phyloP scores from a whole-genome alignment of 2,797 vertebrate species.

The Acipenser oxyrinchus region DNA sequence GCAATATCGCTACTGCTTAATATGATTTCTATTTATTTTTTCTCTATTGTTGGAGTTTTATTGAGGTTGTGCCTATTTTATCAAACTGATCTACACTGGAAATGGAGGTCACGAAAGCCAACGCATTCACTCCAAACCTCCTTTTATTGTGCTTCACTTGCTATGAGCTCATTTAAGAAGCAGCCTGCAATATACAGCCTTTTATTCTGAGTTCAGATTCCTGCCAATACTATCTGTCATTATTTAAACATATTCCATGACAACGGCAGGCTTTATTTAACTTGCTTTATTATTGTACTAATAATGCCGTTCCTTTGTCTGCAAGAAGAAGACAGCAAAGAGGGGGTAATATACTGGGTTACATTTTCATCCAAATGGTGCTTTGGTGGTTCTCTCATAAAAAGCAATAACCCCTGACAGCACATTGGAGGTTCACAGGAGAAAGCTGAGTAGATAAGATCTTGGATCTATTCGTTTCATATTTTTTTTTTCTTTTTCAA shows the following conservation, averaged over 20 bases:
- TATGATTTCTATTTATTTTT: conserved; percentile 92
- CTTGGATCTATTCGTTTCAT: conserved; percentile 56
- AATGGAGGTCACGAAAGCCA: conserved; percentile 78
- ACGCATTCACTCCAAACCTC: conserved; percentile 50
- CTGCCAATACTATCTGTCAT: conserved; percentile 58
- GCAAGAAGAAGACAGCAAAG: conserved; percentile 27
- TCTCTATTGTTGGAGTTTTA: conserved; percentile 87
- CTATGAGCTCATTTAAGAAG: conserved; percentile 73
- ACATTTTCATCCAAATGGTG: conserved; percentile 49
- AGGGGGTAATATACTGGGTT: conserved; percentile 45
- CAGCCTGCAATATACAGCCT: conserved; percentile 69
- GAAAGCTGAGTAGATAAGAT: conserved; percentile 49
- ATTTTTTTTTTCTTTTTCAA: conserved; percentile 26
- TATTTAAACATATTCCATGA: conserved; percentile 49
- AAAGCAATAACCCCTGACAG: conserved; percentile 54
- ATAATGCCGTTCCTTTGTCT: conserved; percentile 54
- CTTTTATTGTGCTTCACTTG: conserved; percentile 66
- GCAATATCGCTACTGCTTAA: conserved; percentile 87
- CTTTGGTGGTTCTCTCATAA: conserved; percentile 47
- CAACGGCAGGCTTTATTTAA: conserved; percentile 63
- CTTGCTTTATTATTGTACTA: conserved; percentile 58
- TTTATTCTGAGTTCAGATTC: conserved; percentile 56
- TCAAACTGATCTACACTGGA: conserved; percentile 76
- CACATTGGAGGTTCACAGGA: conserved; percentile 50
- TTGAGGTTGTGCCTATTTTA: conserved; percentile 90